Percentiles rank a stretch among this genome's conserved stretches.
Evolutionary conservation across 2,888 invertebrate genomes (phyloP).

Genomic region (Volucella bombylans): DNA sequence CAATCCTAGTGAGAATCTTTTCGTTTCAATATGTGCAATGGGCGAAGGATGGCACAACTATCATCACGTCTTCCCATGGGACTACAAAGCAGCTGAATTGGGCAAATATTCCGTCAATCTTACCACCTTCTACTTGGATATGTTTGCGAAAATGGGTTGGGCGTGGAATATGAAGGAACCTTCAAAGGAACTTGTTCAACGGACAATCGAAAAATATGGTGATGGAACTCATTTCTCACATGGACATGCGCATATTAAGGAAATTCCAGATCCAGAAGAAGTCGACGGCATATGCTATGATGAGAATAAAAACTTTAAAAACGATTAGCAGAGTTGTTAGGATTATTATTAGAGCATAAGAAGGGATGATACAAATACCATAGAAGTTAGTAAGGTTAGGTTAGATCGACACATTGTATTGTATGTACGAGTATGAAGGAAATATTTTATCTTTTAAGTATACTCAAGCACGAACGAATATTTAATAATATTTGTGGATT

Average conservation of each 20-base stretch:
- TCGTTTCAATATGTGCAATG: conserved; percentile 88
- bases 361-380: conserved; percentile 40
- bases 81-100: conserved; percentile 95
- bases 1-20: conserved; percentile 89
- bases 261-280: conserved; percentile 79
- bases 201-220: conserved; percentile 84
- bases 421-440: neutral
- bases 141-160: conserved; percentile 88
- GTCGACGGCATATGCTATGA: conserved; percentile 37
- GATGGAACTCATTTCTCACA: conserved; percentile 80
- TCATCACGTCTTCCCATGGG: conserved; percentile 96
- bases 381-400: conserved; percentile 47
- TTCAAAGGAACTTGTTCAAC: conserved; percentile 84
- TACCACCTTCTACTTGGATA: conserved; percentile 88
- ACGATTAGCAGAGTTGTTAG: conserved; percentile 45
- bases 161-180: conserved; percentile 90
- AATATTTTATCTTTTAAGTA: conserved; percentile 26
- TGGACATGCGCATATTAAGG: conserved; percentile 79
- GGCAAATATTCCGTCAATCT: conserved; percentile 87
- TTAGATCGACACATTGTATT: conserved; percentile 28
- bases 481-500: too few species aligned
- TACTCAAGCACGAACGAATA: too few species aligned
- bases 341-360: conserved; percentile 41
- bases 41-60: conserved; percentile 98
- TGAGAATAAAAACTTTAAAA: conserved; percentile 66